Conservation (phyloP, 35 echinoderm and acorn worm genomes). For the Apostichopus japonicus region DNA sequence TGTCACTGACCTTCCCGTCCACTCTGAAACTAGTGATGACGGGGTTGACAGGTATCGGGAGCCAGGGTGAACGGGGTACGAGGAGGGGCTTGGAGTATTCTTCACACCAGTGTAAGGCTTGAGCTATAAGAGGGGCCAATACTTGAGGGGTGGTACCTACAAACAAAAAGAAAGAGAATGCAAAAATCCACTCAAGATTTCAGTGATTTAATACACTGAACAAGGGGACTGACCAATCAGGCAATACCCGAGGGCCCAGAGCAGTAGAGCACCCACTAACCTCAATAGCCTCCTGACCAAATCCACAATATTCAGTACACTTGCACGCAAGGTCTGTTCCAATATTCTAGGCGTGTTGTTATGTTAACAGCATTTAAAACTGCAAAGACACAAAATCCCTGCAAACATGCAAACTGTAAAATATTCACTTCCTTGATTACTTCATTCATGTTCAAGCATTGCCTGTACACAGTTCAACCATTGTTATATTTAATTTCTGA, state of each 20-base stretch:
- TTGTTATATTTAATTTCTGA: too few relatives aligned
- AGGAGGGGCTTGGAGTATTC: constrained; percentile 90
- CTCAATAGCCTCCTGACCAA: background rate
- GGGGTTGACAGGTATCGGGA: constrained; percentile 75
- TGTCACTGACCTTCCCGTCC: constrained; percentile 51
- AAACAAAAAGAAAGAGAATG: background rate
- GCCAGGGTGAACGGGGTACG: constrained; percentile 82
- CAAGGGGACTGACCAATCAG: background rate
- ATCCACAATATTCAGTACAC: background rate
- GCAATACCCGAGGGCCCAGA: too few relatives aligned
- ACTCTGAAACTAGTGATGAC: constrained; percentile 74
- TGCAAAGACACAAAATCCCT: too few relatives aligned
- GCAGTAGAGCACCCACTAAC: background rate
- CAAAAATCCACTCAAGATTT: background rate
- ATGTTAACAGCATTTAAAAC: too few relatives aligned
- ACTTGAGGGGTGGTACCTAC: constrained; percentile 67
- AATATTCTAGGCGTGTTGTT: too few relatives aligned
- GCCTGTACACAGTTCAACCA: too few relatives aligned
- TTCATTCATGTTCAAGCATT: too few relatives aligned
- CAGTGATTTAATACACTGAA: too few relatives aligned
- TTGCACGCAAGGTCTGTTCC: too few relatives aligned
- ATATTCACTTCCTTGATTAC: too few relatives aligned
- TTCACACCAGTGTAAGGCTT: constrained; percentile 94
- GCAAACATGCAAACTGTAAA: too few relatives aligned
- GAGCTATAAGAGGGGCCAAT: constrained; percentile 74